phyloP scores from a whole-genome alignment of 2,888 invertebrate species.

The Entomobrya proxima region DNA sequence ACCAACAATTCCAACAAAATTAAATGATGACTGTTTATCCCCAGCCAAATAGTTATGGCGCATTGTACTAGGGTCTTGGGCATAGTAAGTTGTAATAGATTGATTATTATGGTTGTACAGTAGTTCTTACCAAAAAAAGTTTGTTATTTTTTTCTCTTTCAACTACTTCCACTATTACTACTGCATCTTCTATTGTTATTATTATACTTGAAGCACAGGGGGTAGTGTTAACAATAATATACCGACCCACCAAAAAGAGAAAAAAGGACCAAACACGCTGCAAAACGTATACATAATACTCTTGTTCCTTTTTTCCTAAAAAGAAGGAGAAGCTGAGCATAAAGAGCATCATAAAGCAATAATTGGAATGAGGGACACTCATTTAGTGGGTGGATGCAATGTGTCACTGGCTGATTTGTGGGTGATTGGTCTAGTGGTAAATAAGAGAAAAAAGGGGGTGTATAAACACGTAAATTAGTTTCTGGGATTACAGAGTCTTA shows the following conservation, averaged over 20 bases:
- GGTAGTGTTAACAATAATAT: constrained; percentile 11
- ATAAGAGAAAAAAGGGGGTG: constrained; percentile 64
- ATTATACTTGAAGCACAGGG: background rate
- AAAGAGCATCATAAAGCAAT: constrained; percentile 54
- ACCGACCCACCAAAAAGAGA: background rate
- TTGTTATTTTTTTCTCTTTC: constrained; percentile 18
- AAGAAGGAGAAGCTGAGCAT: background rate
- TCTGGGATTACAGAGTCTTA: constrained; percentile 66
- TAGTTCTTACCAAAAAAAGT: constrained; percentile 20
- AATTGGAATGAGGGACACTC: constrained; percentile 67
- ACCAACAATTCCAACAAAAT: background rate
- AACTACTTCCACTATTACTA: too few species aligned
- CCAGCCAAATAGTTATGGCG: constrained; percentile 22
- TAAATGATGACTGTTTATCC: constrained; percentile 6
- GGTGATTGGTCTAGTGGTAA: constrained; percentile 69
- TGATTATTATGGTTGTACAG: constrained; percentile 53
- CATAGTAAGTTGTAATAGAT: constrained; percentile 25
- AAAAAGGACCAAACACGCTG: constrained; percentile 1
- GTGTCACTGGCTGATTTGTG: constrained; percentile 70
- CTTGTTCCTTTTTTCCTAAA: background rate
- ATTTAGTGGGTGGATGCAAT: constrained; percentile 69
- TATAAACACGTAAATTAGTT: constrained; percentile 69
- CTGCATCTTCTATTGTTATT: too few species aligned
- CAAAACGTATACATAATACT: background rate
- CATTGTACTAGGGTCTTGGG: background rate